phyloP scores from a whole-genome alignment of 2,113 vertebrate species.

The Oncorhynchus nerka region DNA sequence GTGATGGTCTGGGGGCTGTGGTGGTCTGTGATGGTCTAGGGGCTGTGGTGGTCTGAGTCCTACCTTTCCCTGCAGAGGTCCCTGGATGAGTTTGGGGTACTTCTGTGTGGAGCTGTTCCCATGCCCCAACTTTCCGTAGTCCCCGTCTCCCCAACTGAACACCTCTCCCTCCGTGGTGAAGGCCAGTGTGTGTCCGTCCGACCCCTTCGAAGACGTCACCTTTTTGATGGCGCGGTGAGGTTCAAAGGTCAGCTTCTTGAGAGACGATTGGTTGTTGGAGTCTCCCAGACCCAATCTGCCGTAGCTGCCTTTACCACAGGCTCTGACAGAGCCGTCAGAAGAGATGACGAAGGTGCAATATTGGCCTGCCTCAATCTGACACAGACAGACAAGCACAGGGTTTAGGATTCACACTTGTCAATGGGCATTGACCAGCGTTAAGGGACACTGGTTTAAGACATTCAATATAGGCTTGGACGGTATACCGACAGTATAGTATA shows the following conservation, averaged over 20 bases:
- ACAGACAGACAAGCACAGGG: background rate
- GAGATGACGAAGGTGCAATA: constrained; percentile 82
- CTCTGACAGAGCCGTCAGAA: constrained; percentile 75
- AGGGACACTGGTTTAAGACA: too few relatives aligned
- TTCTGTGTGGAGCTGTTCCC: constrained; percentile 83
- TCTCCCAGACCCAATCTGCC: constrained; percentile 79
- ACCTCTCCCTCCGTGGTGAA: constrained; percentile 80
- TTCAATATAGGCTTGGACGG: too few relatives aligned
- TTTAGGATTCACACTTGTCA: constrained; percentile 47
- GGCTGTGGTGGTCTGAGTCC: background rate
- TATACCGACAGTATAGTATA: too few relatives aligned
- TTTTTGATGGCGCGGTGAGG: constrained; percentile 77
- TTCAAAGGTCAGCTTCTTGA: constrained; percentile 80
- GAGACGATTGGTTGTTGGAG: constrained; percentile 80
- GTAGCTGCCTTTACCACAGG: constrained; percentile 81
- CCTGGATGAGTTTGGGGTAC: constrained; percentile 81
- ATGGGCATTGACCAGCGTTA: too few relatives aligned
- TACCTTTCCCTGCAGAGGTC: constrained; percentile 79
- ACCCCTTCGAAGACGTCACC: constrained; percentile 81
- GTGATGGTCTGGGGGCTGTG: too few relatives aligned
- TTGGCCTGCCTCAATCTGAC: constrained; percentile 80
- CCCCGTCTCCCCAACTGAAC: constrained; percentile 82
- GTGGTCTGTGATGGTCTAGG: too few relatives aligned
- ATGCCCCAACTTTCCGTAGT: constrained; percentile 81
- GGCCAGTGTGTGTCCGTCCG: constrained; percentile 79